phyloP scores from a whole-genome alignment of 2,888 invertebrate species.

The Aleiodes leptofemur region DNA sequence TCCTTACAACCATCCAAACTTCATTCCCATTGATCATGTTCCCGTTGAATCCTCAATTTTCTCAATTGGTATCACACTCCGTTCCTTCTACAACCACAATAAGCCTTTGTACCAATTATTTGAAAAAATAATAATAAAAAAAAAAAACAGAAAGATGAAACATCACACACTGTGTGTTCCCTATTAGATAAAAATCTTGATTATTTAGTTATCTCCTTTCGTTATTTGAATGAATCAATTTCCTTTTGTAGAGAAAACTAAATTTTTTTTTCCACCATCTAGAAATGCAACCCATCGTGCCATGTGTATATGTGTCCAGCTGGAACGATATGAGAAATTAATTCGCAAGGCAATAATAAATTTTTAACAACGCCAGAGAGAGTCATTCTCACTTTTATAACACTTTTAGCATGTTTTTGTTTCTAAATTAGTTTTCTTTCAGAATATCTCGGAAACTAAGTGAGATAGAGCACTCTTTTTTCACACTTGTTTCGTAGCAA shows the following conservation, averaged over 20 bases:
- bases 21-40: slow-evolving; percentile 24
- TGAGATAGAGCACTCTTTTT: too few species aligned
- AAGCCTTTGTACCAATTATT: slow-evolving; percentile 47
- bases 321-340: slow-evolving; percentile 33
- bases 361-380: slow-evolving; percentile 5
- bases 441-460: too few species aligned
- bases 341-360: slow-evolving; percentile 42
- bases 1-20: slow-evolving; percentile 20
- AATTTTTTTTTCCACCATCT: not conserved
- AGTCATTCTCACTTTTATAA: not conserved
- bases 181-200: too few species aligned
- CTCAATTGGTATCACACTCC: slow-evolving; percentile 40
- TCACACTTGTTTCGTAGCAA: too few species aligned
- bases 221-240: slow-evolving; percentile 16
- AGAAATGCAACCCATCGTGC: slow-evolving; percentile 12
- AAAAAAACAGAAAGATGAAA: slow-evolving; percentile 37
- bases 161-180: slow-evolving; percentile 2
- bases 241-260: slow-evolving; percentile 3
- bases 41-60: slow-evolving; percentile 42
- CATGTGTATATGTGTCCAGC: slow-evolving; percentile 11
- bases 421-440: not conserved
- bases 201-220: not conserved
- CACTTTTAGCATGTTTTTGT: not conserved
- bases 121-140: not conserved
- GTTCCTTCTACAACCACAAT: slow-evolving; percentile 56